phyloP scores from a whole-genome alignment of 2,113 vertebrate genomes.

The Manacus vitellinus region DNA sequence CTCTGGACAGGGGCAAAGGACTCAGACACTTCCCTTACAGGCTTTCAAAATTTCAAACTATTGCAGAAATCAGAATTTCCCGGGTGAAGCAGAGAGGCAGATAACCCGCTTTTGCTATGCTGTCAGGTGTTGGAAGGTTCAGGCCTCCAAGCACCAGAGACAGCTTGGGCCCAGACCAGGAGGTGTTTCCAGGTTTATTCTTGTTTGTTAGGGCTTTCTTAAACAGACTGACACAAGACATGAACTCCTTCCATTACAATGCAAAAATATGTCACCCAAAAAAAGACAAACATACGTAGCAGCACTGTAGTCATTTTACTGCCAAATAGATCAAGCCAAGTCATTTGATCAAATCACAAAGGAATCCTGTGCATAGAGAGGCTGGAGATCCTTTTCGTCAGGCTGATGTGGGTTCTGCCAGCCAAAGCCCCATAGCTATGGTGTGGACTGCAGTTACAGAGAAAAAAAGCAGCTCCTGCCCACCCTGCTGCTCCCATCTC shows the following conservation, averaged over 20 bases:
- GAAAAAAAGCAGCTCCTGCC: background rate
- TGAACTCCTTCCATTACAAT: background rate
- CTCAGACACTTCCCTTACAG: background rate
- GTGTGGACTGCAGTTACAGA: background rate
- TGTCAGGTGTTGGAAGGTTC: background rate
- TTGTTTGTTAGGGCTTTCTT: background rate
- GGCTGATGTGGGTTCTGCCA: background rate
- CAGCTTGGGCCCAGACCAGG: background rate
- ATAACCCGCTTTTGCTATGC: accelerated
- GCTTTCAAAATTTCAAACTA: background rate
- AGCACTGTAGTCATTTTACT: background rate
- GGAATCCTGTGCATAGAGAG: background rate
- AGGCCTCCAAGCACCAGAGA: background rate
- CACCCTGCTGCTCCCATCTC: background rate
- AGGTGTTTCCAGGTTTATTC: background rate
- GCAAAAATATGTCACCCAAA: background rate
- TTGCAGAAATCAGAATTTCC: background rate
- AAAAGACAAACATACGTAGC: accelerated
- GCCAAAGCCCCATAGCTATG: background rate
- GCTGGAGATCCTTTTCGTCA: background rate
- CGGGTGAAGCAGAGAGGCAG: background rate
- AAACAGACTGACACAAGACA: background rate
- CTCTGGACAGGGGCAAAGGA: background rate
- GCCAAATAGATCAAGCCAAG: background rate
- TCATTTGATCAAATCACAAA: background rate